A percentile compares a stretch with the other conserved stretches of the same genome.
phyloP scores from a whole-genome alignment of 2,113 vertebrate genomes.

The Prochilodus magdalenae region DNA sequence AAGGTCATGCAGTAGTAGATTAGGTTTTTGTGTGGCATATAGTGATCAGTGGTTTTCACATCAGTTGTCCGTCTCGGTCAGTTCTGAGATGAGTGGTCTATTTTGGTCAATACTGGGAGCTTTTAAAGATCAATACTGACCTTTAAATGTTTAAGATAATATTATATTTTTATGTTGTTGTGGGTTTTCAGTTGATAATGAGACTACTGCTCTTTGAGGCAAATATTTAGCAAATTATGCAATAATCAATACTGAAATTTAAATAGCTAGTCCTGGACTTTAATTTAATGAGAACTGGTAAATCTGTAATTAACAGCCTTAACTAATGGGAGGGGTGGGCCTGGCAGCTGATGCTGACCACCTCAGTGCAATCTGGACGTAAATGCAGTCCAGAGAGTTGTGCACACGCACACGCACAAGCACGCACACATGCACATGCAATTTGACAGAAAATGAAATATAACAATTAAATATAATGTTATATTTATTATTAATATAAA shows the following conservation, averaged over 20 bases:
- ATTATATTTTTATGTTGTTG: background rate
- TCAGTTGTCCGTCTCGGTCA: background rate
- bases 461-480: too few relatives aligned
- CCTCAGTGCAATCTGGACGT: background rate
- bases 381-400: background rate
- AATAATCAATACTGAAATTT: background rate
- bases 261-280: background rate
- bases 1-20: background rate
- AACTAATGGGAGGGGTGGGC: background rate
- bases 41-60: background rate
- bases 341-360: background rate
- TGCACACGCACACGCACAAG: background rate
- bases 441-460: too few relatives aligned
- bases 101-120: background rate
- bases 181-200: background rate
- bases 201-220: background rate
- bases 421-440: background rate
- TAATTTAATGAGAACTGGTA: background rate
- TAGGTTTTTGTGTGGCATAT: too few relatives aligned
- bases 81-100: background rate
- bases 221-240: background rate
- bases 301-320: background rate
- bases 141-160: background rate
- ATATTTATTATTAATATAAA: too few relatives aligned
- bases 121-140: background rate